Evolutionary conservation across 2,797 vertebrate species (phyloP).

Genomic region (Pangasius krempfi): DNA sequence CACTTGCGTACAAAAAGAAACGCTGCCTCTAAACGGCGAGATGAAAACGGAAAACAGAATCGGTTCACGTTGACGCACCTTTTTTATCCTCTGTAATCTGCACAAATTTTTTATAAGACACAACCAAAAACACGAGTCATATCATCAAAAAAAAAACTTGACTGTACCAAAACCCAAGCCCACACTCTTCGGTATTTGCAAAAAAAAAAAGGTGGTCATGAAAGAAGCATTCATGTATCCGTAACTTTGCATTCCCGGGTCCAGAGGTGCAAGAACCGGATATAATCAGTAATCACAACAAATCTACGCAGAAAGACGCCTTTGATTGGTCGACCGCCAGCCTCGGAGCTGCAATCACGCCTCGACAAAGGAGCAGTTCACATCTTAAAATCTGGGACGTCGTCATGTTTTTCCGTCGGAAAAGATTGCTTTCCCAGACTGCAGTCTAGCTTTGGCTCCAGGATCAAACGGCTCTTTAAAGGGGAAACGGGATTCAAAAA

Average conservation of each 20-base stretch:
- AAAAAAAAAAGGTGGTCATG: background rate
- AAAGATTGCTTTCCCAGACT: constrained; percentile 9
- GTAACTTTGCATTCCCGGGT: background rate
- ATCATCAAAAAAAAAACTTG: background rate
- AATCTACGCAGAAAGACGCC: background rate
- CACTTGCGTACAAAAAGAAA: background rate
- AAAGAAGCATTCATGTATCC: background rate
- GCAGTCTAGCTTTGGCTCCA: background rate
- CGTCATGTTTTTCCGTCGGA: background rate
- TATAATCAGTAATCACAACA: constrained; percentile 8
- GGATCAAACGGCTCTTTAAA: constrained; percentile 10
- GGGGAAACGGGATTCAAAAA: background rate
- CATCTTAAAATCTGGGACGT: constrained; percentile 9
- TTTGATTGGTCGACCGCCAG: background rate
- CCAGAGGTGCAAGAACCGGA: background rate
- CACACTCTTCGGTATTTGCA: background rate
- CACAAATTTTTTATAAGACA: background rate
- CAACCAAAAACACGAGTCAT: background rate
- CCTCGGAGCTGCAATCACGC: background rate
- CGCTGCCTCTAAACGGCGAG: background rate
- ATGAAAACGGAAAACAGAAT: background rate
- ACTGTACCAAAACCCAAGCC: background rate
- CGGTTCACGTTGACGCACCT: background rate
- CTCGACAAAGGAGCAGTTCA: constrained; percentile 15
- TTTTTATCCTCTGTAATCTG: background rate